Conservation (phyloP, 30 jellyfish, hydroid and myxozoan genomes). For the Cassiopea andromeda region DNA sequence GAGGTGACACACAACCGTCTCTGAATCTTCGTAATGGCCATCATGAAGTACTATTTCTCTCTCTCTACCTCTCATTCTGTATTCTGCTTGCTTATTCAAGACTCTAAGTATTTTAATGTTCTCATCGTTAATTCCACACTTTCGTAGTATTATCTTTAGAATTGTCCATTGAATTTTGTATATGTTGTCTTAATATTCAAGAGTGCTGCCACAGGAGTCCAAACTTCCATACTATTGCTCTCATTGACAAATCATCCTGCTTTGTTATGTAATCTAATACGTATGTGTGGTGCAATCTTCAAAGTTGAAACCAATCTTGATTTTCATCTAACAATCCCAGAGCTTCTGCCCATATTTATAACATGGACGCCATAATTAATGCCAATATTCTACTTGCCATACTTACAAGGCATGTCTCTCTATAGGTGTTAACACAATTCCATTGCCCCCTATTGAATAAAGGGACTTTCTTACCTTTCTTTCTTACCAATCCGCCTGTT, state of each 20-base stretch:
- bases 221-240: neutral
- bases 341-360: too few species aligned
- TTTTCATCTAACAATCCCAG: too few species aligned
- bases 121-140: neutral
- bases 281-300: too few species aligned
- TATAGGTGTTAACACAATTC: too few species aligned
- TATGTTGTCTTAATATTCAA: neutral
- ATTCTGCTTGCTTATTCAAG: neutral
- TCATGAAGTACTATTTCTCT: neutral
- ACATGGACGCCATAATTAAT: too few species aligned
- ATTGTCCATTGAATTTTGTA: neutral
- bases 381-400: too few species aligned
- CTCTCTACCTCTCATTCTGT: neutral
- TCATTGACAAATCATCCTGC: neutral
- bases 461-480: too few species aligned
- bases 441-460: too few species aligned
- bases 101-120: neutral
- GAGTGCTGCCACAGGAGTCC: neutral
- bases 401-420: too few species aligned
- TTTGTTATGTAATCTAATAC: too few species aligned
- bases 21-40: neutral
- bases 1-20: neutral
- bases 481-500: too few species aligned
- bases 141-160: neutral
- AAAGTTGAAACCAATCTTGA: too few species aligned